These are phyloP conservation scores for Lutjanus campechanus DNA, from an alignment of 2,797 vertebrate species.

Conservation along the genomic window DNA sequence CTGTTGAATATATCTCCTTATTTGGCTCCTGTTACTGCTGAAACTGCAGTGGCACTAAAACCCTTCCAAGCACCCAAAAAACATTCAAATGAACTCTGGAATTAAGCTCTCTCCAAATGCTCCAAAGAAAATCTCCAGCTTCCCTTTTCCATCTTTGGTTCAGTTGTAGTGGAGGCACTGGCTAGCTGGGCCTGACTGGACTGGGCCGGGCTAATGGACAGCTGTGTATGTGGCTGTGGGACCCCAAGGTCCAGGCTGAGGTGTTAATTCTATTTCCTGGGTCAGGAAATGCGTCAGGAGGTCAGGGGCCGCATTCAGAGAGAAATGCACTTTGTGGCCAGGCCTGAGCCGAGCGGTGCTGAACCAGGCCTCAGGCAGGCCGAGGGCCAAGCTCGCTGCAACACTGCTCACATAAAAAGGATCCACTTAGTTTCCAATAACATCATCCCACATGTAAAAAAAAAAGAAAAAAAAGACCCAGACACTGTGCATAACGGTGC, in stretches of 20 bases:
- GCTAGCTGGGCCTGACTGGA: constrained; percentile 49
- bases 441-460: constrained; percentile 44
- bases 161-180: constrained; percentile 16
- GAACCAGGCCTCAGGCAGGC: constrained; percentile 58
- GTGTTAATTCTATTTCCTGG: constrained; percentile 90
- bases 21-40: constrained; percentile 57
- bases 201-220: constrained; percentile 65
- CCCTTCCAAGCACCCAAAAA: constrained; percentile 44
- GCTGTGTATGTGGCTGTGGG: constrained; percentile 76
- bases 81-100: constrained; percentile 43
- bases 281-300: constrained; percentile 86
- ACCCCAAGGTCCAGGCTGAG: constrained; percentile 73
- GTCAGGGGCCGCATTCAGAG: constrained; percentile 77
- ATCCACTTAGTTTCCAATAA: constrained; percentile 72
- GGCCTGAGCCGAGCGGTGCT: constrained; percentile 42
- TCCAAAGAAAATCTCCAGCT: constrained; percentile 36
- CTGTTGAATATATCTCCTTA: constrained; percentile 53
- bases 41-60: constrained; percentile 44
- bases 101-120: constrained; percentile 22
- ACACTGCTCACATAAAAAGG: constrained; percentile 69
- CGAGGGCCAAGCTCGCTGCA: constrained; percentile 61
- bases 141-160: constrained; percentile 19
- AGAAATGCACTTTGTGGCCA: constrained; percentile 71
- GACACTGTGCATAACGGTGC: constrained; percentile 12
- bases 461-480: too few species aligned